Percentiles rank a stretch among this genome's conserved stretches.
phyloP scores from a whole-genome alignment of 2,113 vertebrate genomes.

The Pangasianodon gigas region DNA sequence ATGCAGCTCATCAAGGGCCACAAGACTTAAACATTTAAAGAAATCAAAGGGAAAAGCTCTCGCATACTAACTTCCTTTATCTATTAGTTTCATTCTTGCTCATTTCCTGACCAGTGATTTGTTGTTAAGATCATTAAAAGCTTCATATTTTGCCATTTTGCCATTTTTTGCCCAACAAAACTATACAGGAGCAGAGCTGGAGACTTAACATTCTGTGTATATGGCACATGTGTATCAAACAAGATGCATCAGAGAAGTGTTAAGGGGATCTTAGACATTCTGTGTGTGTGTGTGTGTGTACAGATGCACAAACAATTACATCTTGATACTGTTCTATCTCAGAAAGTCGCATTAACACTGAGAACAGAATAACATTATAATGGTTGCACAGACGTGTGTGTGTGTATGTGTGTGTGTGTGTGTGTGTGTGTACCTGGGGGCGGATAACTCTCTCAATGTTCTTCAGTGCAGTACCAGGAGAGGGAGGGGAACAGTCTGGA shows the following conservation, averaged over 20 bases:
- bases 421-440: conserved; percentile 84
- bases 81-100: too few species aligned
- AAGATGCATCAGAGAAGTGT: neutral
- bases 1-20: too few species aligned
- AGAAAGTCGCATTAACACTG: conserved; percentile 42
- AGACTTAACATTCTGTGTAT: neutral
- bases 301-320: conserved; percentile 15
- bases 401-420: conserved; percentile 36
- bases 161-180: neutral
- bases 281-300: conserved; percentile 20
- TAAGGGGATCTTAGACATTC: neutral
- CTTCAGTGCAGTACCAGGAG: conserved; percentile 95
- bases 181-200: neutral
- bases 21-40: too few species aligned
- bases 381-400: conserved; percentile 17
- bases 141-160: too few species aligned
- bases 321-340: conserved; percentile 30
- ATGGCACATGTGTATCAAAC: neutral
- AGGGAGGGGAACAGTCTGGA: conserved; percentile 97
- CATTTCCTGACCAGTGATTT: too few species aligned
- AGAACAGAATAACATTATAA: conserved; percentile 39
- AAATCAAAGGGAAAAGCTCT: too few species aligned
- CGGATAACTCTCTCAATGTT: conserved; percentile 98
- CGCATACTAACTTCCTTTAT: too few species aligned
- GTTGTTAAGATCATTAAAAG: too few species aligned